Evolutionary conservation across 2,888 invertebrate species (phyloP).

Genomic region (Tenthredo amoena): DNA sequence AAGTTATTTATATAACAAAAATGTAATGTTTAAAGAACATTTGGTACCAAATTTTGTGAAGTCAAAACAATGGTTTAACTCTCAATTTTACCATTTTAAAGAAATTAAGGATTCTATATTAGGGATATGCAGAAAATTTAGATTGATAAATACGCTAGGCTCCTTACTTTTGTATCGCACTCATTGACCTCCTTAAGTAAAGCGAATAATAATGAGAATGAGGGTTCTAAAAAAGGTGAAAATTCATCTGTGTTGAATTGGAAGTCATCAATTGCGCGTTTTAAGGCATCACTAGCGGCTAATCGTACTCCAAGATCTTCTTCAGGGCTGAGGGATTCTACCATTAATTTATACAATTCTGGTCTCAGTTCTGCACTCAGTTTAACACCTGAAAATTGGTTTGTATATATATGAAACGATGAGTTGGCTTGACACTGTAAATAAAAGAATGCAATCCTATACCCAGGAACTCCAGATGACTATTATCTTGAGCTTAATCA

Average conservation of each 20-base stretch:
- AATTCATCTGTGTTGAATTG: conserved; percentile 94
- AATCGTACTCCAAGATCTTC: conserved; percentile 95
- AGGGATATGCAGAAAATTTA: neutral
- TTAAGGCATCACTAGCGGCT: conserved; percentile 91
- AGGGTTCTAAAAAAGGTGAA: conserved; percentile 88
- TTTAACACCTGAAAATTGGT: conserved; percentile 82
- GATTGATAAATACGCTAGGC: neutral
- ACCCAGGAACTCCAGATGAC: neutral
- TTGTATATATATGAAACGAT: neutral
- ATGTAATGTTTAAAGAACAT: neutral
- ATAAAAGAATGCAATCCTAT: neutral
- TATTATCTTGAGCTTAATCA: neutral
- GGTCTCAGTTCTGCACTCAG: conserved; percentile 89
- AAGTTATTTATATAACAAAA: neutral
- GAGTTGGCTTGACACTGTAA: neutral
- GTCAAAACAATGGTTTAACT: neutral
- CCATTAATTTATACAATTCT: conserved; percentile 88
- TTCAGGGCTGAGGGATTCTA: conserved; percentile 85
- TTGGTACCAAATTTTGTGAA: neutral
- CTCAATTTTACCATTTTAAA: neutral
- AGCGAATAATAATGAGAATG: conserved; percentile 89
- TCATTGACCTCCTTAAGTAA: conserved; percentile 93
- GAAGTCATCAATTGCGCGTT: conserved; percentile 93
- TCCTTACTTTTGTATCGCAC: conserved; percentile 92
- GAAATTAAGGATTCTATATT: neutral